Conservation (phyloP, 2,888 invertebrate species). For the Blomia tropicalis region DNA sequence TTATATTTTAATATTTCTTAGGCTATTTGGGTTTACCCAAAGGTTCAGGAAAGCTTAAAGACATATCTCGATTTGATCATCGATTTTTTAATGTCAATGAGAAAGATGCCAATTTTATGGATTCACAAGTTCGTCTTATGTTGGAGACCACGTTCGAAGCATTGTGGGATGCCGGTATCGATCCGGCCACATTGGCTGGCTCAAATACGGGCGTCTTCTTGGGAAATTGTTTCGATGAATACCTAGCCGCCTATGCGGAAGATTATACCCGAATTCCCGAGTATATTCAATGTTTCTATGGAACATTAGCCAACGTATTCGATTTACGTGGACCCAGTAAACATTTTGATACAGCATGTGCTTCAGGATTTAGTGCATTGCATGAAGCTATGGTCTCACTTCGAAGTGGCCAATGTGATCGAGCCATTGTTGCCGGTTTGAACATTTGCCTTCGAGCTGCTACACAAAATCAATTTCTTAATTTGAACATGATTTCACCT, state of each 20-base stretch:
- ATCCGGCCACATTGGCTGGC: constrained; percentile 66
- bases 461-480: constrained; percentile 58
- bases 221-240: constrained; percentile 56
- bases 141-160: constrained; percentile 20
- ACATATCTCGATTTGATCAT: constrained; percentile 61
- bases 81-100: constrained; percentile 77
- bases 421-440: constrained; percentile 42
- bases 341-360: constrained; percentile 90
- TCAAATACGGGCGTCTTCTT: constrained; percentile 81
- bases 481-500: constrained; percentile 75
- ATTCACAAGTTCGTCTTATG: constrained; percentile 27
- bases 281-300: neutral
- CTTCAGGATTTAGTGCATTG: constrained; percentile 77
- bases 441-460: constrained; percentile 40
- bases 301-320: constrained; percentile 51
- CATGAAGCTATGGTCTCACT: constrained; percentile 67
- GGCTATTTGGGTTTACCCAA: constrained; percentile 62
- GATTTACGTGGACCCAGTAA: constrained; percentile 72
- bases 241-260: neutral
- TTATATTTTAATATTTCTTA: neutral
- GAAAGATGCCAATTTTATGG: constrained; percentile 72
- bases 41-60: constrained; percentile 50
- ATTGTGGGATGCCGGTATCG: constrained; percentile 37
- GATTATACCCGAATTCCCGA: constrained; percentile 1
- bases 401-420: constrained; percentile 50